Conservation (phyloP, 2,113 vertebrate genomes). For the Halcyon senegalensis region DNA sequence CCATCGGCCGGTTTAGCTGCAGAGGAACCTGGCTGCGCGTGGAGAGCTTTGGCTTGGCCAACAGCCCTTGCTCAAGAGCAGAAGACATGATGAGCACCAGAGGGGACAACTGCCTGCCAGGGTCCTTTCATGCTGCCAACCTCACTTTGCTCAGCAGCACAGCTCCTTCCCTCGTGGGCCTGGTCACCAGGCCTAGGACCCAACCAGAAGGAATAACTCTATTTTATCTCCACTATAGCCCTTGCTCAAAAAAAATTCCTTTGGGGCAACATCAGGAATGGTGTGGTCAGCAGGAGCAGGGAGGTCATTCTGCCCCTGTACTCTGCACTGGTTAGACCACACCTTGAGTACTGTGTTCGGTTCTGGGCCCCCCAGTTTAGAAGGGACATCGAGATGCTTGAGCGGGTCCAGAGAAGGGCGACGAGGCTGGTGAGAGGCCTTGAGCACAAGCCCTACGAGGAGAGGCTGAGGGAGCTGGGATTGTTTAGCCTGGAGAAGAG, state of each 20-base stretch:
- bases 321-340: too few species aligned
- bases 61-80: not conserved
- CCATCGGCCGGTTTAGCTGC: not conserved
- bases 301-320: too few species aligned
- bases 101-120: rapidly evolving
- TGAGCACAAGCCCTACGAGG: too few species aligned
- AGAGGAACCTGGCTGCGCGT: not conserved
- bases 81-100: not conserved
- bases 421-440: too few species aligned
- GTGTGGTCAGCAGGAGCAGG: too few species aligned
- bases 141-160: rapidly evolving
- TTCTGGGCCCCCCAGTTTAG: too few species aligned
- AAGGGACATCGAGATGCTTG: too few species aligned
- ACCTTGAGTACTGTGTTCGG: too few species aligned
- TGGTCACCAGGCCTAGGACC: not conserved
- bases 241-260: not conserved
- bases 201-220: not conserved
- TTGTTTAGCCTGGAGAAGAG: too few species aligned
- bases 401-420: too few species aligned
- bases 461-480: too few species aligned
- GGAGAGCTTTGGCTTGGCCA: not conserved
- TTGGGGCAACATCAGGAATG: not conserved
- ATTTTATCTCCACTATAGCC: not conserved
- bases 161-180: rapidly evolving
- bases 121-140: not conserved